Evolutionary conservation across 2,113 vertebrate genomes (phyloP).

Genomic region (Myrmophylax atrothorax): DNA sequence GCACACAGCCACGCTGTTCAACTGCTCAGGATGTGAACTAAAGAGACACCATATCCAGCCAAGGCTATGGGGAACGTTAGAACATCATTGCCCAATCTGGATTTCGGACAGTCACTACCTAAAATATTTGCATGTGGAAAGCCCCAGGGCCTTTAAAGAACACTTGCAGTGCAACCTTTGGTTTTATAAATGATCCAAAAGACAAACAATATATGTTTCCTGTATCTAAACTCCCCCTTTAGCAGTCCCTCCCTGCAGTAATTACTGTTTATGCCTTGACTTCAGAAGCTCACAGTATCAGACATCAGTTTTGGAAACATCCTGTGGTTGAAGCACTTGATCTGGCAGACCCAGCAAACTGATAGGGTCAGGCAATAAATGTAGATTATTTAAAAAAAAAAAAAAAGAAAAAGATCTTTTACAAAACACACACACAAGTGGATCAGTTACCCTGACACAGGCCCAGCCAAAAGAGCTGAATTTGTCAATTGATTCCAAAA

Average conservation of each 20-base stretch:
- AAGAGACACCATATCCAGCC: not conserved
- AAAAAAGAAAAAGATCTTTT: not conserved
- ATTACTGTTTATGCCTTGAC: slow-evolving; percentile 63
- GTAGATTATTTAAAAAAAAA: not conserved
- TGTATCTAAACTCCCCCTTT: slow-evolving; percentile 15
- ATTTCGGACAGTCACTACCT: not conserved
- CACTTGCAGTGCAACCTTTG: not conserved
- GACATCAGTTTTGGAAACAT: slow-evolving; percentile 67
- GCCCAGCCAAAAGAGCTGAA: not conserved
- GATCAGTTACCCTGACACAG: not conserved
- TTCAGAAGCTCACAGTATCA: slow-evolving; percentile 60
- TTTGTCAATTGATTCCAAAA: not conserved
- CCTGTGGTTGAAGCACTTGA: slow-evolving; percentile 46
- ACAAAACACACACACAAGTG: not conserved
- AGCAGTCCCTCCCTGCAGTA: slow-evolving; percentile 48
- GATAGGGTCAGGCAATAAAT: slow-evolving; percentile 19
- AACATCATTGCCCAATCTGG: slow-evolving; percentile 4
- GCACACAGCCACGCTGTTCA: not conserved
- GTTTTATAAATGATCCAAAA: slow-evolving; percentile 6
- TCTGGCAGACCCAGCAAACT: slow-evolving; percentile 36
- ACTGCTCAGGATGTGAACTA: not conserved
- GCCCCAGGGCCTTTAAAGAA: not conserved
- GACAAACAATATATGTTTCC: not conserved
- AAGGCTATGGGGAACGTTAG: not conserved
- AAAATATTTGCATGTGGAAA: not conserved